phyloP scores from a whole-genome alignment of 2,797 vertebrate species.

The Cossypha polioptera region DNA sequence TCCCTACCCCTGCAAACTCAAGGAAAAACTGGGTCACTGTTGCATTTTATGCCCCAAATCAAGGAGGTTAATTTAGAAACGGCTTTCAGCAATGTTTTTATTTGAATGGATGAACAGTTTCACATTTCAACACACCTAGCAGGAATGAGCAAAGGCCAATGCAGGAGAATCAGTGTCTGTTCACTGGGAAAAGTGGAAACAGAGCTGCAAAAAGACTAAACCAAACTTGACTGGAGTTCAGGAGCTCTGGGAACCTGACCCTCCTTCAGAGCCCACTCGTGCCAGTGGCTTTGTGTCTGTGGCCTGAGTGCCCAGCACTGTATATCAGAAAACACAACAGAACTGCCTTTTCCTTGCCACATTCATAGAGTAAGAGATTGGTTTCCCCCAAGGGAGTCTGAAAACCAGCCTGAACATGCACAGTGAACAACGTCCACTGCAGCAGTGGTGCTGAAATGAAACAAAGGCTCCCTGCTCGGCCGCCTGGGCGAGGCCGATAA shows the following conservation, averaged over 20 bases:
- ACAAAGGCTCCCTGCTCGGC: slow-evolving; percentile 33
- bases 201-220: not conserved
- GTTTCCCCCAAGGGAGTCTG: not conserved
- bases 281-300: not conserved
- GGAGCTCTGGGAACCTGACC: not conserved
- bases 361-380: not conserved
- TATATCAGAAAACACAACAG: not conserved
- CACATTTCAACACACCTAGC: not conserved
- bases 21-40: not conserved
- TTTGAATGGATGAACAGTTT: not conserved
- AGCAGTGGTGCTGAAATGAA: slow-evolving; percentile 4
- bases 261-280: not conserved
- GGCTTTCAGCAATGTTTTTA: not conserved
- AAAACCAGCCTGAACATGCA: slow-evolving; percentile 1
- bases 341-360: not conserved
- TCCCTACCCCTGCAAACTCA: not conserved
- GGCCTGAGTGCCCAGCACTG: not conserved
- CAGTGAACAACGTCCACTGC: not conserved
- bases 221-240: not conserved
- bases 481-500: not conserved
- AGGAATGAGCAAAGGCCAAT: not conserved
- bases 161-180: not conserved
- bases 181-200: not conserved
- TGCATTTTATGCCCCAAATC: not conserved
- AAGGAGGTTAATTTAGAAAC: not conserved